Evolutionary conservation across 2,113 vertebrate species (phyloP).

Genomic region (Petroica traversi): DNA sequence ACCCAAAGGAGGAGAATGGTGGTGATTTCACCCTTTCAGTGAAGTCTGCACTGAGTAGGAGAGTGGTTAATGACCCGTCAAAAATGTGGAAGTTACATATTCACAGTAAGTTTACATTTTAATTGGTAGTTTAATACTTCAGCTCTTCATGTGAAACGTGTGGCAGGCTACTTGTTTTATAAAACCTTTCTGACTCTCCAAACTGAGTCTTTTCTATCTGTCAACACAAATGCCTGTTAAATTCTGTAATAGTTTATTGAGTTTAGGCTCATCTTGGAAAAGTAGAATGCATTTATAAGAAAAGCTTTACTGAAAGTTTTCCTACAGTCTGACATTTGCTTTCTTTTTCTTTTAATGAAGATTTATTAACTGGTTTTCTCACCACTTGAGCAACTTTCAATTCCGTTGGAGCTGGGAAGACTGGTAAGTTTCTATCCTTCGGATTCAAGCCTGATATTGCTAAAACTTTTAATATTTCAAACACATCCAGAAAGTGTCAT

Average conservation of each 20-base stretch:
- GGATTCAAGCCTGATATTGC: neutral
- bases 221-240: neutral
- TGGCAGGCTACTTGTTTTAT: neutral
- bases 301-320: neutral
- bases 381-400: constrained; percentile 97
- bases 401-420: constrained; percentile 99
- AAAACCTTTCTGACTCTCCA: neutral
- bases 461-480: neutral
- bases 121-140: neutral
- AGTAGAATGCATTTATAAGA: neutral
- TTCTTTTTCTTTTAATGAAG: constrained; percentile 49
- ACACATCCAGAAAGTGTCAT: neutral
- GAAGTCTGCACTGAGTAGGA: neutral
- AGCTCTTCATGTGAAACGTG: neutral
- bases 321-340: neutral
- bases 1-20: neutral
- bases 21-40: neutral
- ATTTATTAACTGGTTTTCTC: constrained; percentile 96
- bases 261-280: neutral
- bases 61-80: neutral
- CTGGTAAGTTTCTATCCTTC: constrained; percentile 80
- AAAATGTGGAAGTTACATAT: neutral
- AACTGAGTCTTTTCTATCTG: neutral
- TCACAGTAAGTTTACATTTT: neutral
- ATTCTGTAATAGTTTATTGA: neutral